A percentile compares a stretch with the other conserved stretches of the same genome.
These are phyloP conservation scores for Dermochelys coriacea DNA, from an alignment of 2,797 vertebrate species.

Conservation along the genomic window DNA sequence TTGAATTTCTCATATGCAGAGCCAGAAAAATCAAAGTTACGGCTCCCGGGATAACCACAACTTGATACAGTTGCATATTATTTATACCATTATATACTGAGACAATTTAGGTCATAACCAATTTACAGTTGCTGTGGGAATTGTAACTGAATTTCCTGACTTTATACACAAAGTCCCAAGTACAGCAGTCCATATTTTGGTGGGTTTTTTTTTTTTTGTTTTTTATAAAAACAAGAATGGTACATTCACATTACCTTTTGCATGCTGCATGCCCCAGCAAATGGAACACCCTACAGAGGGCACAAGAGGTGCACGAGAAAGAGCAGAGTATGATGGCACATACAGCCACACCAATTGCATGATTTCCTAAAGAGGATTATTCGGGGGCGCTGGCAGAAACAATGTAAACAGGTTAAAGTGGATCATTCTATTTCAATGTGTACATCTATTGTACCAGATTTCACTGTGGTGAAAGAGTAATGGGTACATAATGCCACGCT, in stretches of 20 bases:
- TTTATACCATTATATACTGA: neutral
- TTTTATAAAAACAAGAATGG: neutral
- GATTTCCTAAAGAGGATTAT: neutral
- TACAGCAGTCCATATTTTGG: slow-evolving; percentile 38
- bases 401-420: no score
- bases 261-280: neutral
- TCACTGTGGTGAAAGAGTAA: neutral
- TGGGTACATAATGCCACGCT: neutral
- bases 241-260: neutral
- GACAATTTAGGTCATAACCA: slow-evolving; percentile 30
- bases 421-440: neutral
- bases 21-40: slow-evolving; percentile 54
- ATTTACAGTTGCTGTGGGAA: slow-evolving; percentile 58
- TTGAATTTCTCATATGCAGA: slow-evolving; percentile 26
- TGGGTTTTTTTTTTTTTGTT: slow-evolving; percentile 1
- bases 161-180: neutral
- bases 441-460: neutral
- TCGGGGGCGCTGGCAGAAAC: neutral
- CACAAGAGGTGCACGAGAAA: neutral
- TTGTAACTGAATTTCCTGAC: neutral
- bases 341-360: neutral
- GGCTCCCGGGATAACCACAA: slow-evolving; percentile 51
- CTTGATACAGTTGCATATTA: slow-evolving; percentile 22
- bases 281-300: neutral
- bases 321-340: neutral